Conservation (phyloP, 2,888 invertebrate species). For the Ellobium chinense region DNA sequence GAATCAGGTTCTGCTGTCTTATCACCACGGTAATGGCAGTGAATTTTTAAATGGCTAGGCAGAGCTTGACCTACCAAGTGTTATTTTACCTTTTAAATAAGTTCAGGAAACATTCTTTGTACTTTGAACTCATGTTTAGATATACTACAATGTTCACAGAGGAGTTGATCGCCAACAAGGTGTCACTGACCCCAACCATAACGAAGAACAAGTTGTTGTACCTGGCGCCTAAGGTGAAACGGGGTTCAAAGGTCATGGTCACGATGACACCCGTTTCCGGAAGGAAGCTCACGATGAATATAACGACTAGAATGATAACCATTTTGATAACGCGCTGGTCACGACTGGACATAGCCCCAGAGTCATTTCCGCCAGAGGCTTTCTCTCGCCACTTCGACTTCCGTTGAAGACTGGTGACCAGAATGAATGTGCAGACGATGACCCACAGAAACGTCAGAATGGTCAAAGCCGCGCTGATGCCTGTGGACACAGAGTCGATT, state of each 20-base stretch:
- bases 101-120: too few relatives aligned
- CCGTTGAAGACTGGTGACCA: not conserved
- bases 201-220: not conserved
- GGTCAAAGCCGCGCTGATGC: not conserved
- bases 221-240: not conserved
- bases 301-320: not conserved
- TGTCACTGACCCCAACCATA: not conserved
- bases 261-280: not conserved
- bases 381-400: not conserved
- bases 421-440: not conserved
- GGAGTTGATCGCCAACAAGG: not conserved
- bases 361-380: not conserved
- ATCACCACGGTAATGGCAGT: too few relatives aligned
- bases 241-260: not conserved
- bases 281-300: not conserved
- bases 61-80: too few relatives aligned
- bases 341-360: not conserved
- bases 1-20: too few relatives aligned
- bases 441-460: not conserved
- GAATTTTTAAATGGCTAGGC: too few relatives aligned
- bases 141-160: not conserved
- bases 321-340: not conserved
- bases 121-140: not conserved
- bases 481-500: not conserved
- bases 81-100: too few relatives aligned